phyloP scores from a whole-genome alignment of 2,113 vertebrate species.

The Micromys minutus region DNA sequence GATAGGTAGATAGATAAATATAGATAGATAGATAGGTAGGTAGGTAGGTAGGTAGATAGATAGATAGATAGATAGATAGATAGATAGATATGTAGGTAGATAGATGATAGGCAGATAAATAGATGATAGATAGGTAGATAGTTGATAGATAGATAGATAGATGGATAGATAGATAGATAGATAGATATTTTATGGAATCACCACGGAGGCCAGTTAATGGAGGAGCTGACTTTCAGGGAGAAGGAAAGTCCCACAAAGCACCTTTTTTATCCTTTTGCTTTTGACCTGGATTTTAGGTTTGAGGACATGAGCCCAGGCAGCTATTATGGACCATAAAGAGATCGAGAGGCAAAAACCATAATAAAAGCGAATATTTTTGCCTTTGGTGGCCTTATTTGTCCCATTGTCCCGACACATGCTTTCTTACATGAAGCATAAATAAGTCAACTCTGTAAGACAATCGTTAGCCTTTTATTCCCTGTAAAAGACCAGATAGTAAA shows the following conservation, averaged over 20 bases:
- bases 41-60: too few species aligned
- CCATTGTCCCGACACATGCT: background rate
- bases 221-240: background rate
- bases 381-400: background rate
- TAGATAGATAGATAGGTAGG: too few species aligned
- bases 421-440: background rate
- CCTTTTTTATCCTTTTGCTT: background rate
- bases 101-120: too few species aligned
- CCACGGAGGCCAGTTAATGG: background rate
- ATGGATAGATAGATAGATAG: background rate
- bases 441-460: background rate
- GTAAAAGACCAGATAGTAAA: background rate
- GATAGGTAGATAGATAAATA: background rate
- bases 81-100: too few species aligned
- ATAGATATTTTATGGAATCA: background rate
- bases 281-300: background rate
- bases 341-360: background rate
- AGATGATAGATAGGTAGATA: too few species aligned
- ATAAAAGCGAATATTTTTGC: background rate
- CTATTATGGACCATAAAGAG: background rate
- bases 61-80: too few species aligned
- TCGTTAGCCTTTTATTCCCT: background rate
- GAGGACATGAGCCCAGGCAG: background rate
- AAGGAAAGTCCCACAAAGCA: background rate
- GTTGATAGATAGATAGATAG: too few species aligned